Conservation (phyloP, 92 coral and sea anemone genomes). For the Actinernus sp. region DNA sequence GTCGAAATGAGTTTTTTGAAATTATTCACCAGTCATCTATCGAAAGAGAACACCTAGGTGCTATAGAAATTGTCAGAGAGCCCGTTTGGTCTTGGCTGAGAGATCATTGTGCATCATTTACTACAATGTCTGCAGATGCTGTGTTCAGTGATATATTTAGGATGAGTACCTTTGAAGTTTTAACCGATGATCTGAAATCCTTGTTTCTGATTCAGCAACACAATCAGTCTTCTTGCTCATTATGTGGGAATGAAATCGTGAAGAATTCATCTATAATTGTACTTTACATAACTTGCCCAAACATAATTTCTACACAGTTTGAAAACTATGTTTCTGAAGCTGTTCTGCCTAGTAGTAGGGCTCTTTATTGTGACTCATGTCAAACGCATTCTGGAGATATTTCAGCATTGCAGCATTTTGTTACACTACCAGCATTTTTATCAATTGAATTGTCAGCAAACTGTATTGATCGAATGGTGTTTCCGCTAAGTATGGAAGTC, state of each 20-base stretch:
- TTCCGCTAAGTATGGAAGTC: conserved; percentile 36
- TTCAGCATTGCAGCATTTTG: conserved; percentile 65
- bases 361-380: conserved; percentile 55
- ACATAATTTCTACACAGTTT: conserved; percentile 18
- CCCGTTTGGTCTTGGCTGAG: conserved; percentile 59
- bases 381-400: conserved; percentile 58
- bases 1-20: conserved; percentile 54
- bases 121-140: conserved; percentile 71
- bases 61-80: conserved; percentile 51
- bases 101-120: conserved; percentile 37
- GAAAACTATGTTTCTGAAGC: conserved; percentile 65
- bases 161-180: conserved; percentile 34
- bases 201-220: conserved; percentile 53
- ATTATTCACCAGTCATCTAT: conserved; percentile 33
- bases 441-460: conserved; percentile 48
- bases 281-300: conserved; percentile 51
- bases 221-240: conserved; percentile 15
- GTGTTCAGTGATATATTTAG: conserved; percentile 75
- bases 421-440: conserved; percentile 36
- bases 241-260: conserved; percentile 49
- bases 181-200: conserved; percentile 52
- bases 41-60: conserved; percentile 23
- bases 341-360: conserved; percentile 47
- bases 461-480: conserved; percentile 25
- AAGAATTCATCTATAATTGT: conserved; percentile 58